phyloP scores from a whole-genome alignment of 2,797 vertebrate genomes.

The Podarcis siculus region DNA sequence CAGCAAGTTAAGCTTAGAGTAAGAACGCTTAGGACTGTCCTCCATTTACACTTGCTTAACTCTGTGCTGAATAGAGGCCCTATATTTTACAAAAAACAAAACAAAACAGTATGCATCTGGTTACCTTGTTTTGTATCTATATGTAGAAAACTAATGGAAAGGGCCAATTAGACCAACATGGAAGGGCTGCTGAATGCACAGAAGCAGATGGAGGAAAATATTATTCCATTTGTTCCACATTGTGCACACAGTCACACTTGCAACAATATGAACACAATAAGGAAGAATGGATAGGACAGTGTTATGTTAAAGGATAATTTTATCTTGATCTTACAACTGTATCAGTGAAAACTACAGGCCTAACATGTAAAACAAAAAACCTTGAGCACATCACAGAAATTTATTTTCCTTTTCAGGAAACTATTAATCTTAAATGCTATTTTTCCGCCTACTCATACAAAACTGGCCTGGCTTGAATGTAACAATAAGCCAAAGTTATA shows the following conservation, averaged over 20 bases:
- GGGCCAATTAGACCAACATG: background rate
- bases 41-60: background rate
- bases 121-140: background rate
- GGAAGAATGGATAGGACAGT: background rate
- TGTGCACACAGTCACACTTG: background rate
- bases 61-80: background rate
- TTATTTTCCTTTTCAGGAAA: background rate
- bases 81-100: background rate
- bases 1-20: background rate
- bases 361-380: background rate
- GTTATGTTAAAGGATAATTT: background rate
- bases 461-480: no score
- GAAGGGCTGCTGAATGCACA: slow-evolving; percentile 7
- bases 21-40: background rate
- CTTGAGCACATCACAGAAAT: background rate
- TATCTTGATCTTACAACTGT: background rate
- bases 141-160: background rate
- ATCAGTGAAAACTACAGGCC: background rate
- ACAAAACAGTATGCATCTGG: background rate
- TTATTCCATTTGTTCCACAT: background rate
- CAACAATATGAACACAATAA: background rate
- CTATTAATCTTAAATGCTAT: background rate
- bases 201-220: background rate
- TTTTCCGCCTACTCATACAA: background rate
- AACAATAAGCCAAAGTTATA: no score